Evolutionary conservation across 2,888 invertebrate species (phyloP), one percentile per base, ranked within the genome.

Genomic region (Mythimna vitellina): DNA sequence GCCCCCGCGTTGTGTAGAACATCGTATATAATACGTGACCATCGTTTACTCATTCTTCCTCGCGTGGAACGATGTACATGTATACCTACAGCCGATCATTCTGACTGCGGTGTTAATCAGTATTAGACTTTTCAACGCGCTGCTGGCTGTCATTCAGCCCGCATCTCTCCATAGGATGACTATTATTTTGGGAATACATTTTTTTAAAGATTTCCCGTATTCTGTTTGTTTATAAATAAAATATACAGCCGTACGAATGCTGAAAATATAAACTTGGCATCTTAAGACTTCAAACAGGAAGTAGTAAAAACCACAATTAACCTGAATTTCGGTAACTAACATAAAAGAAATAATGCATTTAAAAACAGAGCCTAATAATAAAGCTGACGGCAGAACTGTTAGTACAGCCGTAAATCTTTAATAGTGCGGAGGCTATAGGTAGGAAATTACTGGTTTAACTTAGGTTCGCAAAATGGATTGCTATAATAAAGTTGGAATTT

Each of bases 401-500:
- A 76, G 81, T 81, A 82, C 73, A 76, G 70, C 78, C 86, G 80
- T 87, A 86, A 87, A 86, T 87, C 81, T 79, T 82, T 83, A 88
- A 85, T 87, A 84, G 81, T 83, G 76, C 78, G 78, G 73, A 80
- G 76, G 70, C 75, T 86, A 81, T 87, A 81, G 72, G 76, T 72
- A 65, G 76, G 73, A 78, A 72, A 85, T 81, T 81, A 79, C 80
- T 77, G 83, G 81, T 81, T 86, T 80, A 73, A 78, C 80, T 82
- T 80, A 84, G 86, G 81, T 86, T 86, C 78, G 60, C 83, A 80
- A 88, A 88, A 86, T 87, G 77, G 78, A 88, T 88, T 81, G 84
- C 84, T 80, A 85, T 86, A 89, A 88, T 89, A 87, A 88, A 87
- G 84, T 82, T 78, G 79, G 83, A 88, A 87, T 88, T 90, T 88